Base-by-base conservation (phyloP, 2,797 vertebrate genomes). In the Clamator glandarius region DNA sequence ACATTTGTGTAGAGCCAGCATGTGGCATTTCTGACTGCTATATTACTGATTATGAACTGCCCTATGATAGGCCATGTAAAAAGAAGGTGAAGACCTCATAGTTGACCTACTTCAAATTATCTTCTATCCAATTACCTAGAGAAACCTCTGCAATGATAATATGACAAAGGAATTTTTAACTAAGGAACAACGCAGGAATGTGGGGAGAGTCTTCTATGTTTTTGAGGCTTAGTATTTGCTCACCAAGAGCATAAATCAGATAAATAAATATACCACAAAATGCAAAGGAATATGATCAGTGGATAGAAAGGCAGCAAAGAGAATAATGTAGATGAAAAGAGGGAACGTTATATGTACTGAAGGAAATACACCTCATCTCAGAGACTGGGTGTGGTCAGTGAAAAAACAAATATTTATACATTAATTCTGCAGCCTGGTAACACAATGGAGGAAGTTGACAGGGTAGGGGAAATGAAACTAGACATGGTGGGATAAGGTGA, bases 331-430 rank as follows among this genome's bases (percentile, higher is more conserved):
- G 41, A 67, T 31, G 42, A 12, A 50, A 89, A 48, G 6, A 51
- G 13, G 39, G 52, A 79, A n/a, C 25, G 41, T 5, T 15, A 20
- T 14, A 84, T 72, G 51, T 81, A 15, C 61, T 35, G 73, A 61
- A 72, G 50, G 58, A 91, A 35, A 20, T 44, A 15, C 15, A 1
- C 42, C n/a, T 68, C 55, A n/a, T 80, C 66, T 78, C 57, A 72
- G 76, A 81, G 78, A 29, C 54, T 61, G 82, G 50, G 62, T 88
- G 89, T 75, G 48, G 82, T 63, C 50, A 83, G 29, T 23, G 46
- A 81, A 66, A 94, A 93, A 90, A 59, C 89, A 93, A 95, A 93
- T 93, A 70, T 95, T 94, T 96, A 57, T 87, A 26, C 31, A 36
- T 8, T 50, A 77, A 42, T 63, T 12, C 58, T 2, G 14, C 69